Percentiles rank a stretch among this genome's conserved stretches.
These are phyloP conservation scores for Drosophila insularis DNA, from an alignment of 1,140 invertebrate species.

Conservation along the genomic window DNA sequence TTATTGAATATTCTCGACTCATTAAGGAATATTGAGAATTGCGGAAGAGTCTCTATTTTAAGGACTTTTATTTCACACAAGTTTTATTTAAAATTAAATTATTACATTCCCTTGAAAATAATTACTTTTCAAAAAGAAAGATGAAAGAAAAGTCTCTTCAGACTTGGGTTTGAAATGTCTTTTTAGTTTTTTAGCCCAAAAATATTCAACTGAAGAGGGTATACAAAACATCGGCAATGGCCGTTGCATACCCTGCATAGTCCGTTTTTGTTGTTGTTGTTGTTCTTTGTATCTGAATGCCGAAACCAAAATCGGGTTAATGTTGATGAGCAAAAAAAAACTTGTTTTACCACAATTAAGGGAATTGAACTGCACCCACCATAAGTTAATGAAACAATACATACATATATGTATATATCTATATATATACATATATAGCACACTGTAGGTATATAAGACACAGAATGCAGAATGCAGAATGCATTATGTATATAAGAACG, in stretches of 20 bases:
- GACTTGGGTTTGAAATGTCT: too few relatives aligned
- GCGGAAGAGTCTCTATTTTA: too few relatives aligned
- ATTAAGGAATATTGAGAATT: too few relatives aligned
- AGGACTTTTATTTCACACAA: too few relatives aligned
- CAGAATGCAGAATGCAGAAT: slow-evolving; percentile 4
- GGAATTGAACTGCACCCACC: slow-evolving; percentile 6
- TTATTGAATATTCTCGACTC: too few relatives aligned
- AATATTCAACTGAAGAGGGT: background rate
- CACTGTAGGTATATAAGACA: background rate
- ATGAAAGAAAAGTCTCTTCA: too few relatives aligned
- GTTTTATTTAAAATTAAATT: too few relatives aligned
- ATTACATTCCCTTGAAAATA: too few relatives aligned
- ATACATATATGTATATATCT: background rate
- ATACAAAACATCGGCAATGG: background rate
- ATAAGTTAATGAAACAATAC: background rate
- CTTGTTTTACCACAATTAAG: slow-evolving; percentile 57
- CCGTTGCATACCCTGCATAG: background rate
- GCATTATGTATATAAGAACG: background rate
- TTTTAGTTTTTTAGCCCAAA: too few relatives aligned
- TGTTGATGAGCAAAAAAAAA: slow-evolving; percentile 60
- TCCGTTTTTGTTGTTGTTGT: background rate
- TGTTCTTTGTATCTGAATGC: slow-evolving; percentile 29
- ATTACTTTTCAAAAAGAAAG: too few relatives aligned
- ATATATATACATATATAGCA: background rate
- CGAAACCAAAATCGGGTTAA: slow-evolving; percentile 68